Percentiles rank a stretch among this genome's conserved stretches.
These are phyloP conservation scores for Poliocrania exsul DNA, from an alignment of 2,797 vertebrate species.

Conservation along the genomic window DNA sequence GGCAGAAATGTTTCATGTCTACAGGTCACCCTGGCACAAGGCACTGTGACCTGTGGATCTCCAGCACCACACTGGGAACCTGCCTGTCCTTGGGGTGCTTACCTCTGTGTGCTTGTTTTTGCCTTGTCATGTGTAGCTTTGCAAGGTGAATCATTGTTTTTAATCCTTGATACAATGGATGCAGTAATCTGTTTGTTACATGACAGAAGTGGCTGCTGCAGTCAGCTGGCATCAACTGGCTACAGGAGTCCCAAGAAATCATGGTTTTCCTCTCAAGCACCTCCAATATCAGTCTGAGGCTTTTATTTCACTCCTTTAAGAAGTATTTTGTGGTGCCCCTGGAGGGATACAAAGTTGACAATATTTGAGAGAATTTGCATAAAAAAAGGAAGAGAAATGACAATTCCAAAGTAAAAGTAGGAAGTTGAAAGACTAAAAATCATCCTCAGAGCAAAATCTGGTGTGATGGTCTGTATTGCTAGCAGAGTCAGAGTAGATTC, in stretches of 20 bases:
- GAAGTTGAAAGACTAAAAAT: not conserved
- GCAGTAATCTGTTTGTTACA: not conserved
- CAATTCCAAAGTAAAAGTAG: not conserved
- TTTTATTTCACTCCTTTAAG: not conserved
- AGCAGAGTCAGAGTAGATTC: not conserved
- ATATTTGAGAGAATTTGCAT: not conserved
- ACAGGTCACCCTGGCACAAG: not conserved
- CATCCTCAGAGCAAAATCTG: not conserved
- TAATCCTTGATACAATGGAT: not conserved
- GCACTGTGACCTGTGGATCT: not conserved
- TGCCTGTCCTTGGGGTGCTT: rapidly evolving
- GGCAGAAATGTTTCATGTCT: not conserved
- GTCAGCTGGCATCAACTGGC: not conserved
- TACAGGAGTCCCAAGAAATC: not conserved
- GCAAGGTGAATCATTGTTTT: not conserved
- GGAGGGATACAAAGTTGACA: not conserved
- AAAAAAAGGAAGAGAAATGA: not conserved
- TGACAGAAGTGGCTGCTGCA: not conserved
- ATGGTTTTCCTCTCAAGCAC: not conserved
- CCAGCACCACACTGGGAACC: not conserved
- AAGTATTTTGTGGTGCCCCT: not conserved
- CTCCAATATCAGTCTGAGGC: not conserved
- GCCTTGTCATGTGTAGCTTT: not conserved
- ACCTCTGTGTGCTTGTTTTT: not conserved
- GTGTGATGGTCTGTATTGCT: not conserved